Evolutionary conservation across 1,140 invertebrate species (phyloP).

Genomic region (Zaprionus taronus): DNA sequence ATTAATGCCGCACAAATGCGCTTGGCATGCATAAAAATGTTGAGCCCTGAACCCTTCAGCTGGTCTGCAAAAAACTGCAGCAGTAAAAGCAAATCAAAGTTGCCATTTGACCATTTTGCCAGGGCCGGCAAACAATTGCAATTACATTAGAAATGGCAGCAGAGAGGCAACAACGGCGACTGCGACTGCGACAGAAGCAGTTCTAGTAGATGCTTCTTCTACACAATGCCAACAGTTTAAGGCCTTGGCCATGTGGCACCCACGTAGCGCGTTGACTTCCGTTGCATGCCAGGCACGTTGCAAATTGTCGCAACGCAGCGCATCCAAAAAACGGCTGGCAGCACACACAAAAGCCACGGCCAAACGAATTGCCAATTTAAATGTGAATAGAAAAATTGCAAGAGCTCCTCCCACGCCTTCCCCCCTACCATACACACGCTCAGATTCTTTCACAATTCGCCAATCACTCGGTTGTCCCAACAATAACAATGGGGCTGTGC

Average conservation of each 20-base stretch:
- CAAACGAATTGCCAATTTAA: conserved; percentile 82
- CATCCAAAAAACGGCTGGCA: conserved; percentile 41
- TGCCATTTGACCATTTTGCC: conserved; percentile 46
- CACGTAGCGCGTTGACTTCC: conserved; percentile 72
- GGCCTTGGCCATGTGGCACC: conserved; percentile 51
- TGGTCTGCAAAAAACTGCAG: conserved; percentile 40
- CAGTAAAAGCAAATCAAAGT: conserved; percentile 45
- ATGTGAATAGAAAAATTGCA: conserved; percentile 82
- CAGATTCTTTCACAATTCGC: conserved; percentile 68
- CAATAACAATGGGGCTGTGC: conserved; percentile 43
- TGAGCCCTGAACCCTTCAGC: conserved; percentile 30
- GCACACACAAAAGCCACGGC: conserved; percentile 69
- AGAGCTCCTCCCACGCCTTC: conserved; percentile 35
- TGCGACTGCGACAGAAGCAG: conserved; percentile 1
- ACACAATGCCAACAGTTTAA: conserved; percentile 39
- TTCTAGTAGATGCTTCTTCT: conserved; percentile 1
- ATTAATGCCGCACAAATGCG: conserved; percentile 80
- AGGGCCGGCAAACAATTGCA: conserved; percentile 74
- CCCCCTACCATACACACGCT: conserved; percentile 18
- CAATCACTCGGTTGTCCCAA: conserved; percentile 67
- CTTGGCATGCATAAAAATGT: conserved; percentile 82
- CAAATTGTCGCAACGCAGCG: conserved; percentile 77
- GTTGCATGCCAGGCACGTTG: conserved; percentile 81
- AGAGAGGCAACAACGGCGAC: conserved; percentile 8
- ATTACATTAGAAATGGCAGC: conserved; percentile 75